A percentile compares a stretch with the other conserved stretches of the same genome.
Conservation (phyloP, 2,797 vertebrate genomes). For the Rhyacichthys aspro region DNA sequence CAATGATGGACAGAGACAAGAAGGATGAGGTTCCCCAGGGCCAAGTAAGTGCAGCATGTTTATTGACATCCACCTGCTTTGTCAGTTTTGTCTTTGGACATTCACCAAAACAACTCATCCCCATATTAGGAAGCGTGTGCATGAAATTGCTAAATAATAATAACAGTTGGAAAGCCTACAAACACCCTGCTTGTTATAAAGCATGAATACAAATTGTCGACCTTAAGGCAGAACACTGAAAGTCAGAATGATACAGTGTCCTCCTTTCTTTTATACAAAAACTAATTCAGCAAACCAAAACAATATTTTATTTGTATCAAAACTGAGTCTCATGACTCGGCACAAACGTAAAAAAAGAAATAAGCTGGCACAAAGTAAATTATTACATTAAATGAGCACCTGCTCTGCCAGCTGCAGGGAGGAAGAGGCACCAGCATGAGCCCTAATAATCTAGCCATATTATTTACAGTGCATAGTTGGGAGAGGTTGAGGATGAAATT, state of each 20-base stretch:
- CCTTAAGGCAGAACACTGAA: neutral
- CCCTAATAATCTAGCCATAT: too few relatives aligned
- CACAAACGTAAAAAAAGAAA: neutral
- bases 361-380: neutral
- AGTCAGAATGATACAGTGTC: neutral
- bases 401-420: neutral
- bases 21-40: conserved; percentile 95
- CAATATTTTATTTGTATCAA: neutral
- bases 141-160: too few relatives aligned
- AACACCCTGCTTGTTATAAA: too few relatives aligned
- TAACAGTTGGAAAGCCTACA: too few relatives aligned
- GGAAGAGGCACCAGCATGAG: neutral
- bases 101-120: too few relatives aligned
- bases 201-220: neutral
- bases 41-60: conserved; percentile 83
- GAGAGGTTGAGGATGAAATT: too few relatives aligned
- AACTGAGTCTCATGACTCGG: neutral
- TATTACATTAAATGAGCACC: neutral
- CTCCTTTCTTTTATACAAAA: neutral
- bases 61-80: conserved; percentile 1
- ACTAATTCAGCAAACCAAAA: neutral
- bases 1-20: conserved; percentile 99
- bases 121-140: too few relatives aligned
- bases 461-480: too few relatives aligned
- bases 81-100: neutral